These are phyloP conservation scores for Zaprionus camerounensis DNA, from an alignment of 1,140 invertebrate genomes.

Conservation along the genomic window DNA sequence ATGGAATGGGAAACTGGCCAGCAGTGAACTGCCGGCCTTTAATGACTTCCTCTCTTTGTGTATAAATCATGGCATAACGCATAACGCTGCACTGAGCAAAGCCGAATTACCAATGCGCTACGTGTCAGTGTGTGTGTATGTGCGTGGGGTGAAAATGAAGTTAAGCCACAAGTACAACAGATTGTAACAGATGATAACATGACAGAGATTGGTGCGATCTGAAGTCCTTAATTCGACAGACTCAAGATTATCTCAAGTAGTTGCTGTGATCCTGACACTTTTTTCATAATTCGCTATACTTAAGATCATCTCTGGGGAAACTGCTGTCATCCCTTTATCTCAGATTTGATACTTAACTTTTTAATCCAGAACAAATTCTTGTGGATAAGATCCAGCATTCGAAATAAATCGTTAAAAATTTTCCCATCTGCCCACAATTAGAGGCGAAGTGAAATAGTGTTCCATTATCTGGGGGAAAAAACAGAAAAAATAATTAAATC, in stretches of 20 bases:
- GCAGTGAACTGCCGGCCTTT: constrained; percentile 42
- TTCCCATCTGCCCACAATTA: background rate
- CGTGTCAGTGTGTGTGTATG: no score
- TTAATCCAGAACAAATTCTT: background rate
- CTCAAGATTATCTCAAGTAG: background rate
- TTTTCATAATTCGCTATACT: background rate
- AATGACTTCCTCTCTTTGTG: constrained; percentile 66
- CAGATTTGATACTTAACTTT: background rate
- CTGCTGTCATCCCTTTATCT: background rate
- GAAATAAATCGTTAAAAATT: background rate
- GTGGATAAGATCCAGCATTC: background rate
- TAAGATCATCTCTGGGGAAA: background rate
- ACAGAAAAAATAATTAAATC: constrained; percentile 8
- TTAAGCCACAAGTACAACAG: background rate
- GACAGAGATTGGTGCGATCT: background rate
- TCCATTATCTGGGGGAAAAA: background rate
- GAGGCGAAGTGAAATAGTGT: background rate
- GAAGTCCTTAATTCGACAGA: background rate
- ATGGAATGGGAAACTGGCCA: background rate
- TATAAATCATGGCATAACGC: constrained; percentile 6
- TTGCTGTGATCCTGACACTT: background rate
- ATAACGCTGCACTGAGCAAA: background rate
- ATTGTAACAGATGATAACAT: background rate
- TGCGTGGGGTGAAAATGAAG: no score
- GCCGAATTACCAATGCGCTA: constrained; percentile 8